Conservation (phyloP, 2,113 vertebrate genomes). For the Forbesichthys papilliferus region DNA sequence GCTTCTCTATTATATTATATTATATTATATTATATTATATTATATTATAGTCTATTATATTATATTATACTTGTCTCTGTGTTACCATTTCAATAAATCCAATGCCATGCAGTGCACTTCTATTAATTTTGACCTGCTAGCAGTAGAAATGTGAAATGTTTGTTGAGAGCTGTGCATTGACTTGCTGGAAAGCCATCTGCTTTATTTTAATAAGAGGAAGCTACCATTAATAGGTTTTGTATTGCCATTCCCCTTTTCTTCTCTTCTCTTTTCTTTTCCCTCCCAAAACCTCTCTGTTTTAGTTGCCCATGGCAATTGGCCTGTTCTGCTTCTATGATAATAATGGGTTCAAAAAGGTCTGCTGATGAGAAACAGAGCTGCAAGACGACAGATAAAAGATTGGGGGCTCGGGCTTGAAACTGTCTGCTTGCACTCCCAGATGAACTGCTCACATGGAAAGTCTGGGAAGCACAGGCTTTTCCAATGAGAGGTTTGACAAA, state of each 20-base stretch:
- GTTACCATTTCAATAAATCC: constrained; percentile 22
- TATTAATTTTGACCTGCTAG: constrained; percentile 53
- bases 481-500: constrained; percentile 35
- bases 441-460: constrained; percentile 38
- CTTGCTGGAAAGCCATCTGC: constrained; percentile 67
- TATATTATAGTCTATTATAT: not conserved
- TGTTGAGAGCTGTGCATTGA: constrained; percentile 68
- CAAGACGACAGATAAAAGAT: constrained; percentile 54
- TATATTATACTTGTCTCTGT: constrained; percentile 8
- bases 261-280: constrained; percentile 23
- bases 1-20: constrained; percentile 22
- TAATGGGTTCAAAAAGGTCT: constrained; percentile 29
- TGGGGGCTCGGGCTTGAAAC: constrained; percentile 21
- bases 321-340: constrained; percentile 51
- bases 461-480: constrained; percentile 34
- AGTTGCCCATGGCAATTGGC: constrained; percentile 58
- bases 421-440: constrained; percentile 18
- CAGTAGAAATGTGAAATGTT: constrained; percentile 73
- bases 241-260: constrained; percentile 62
- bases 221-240: constrained; percentile 66
- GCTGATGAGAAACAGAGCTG: constrained; percentile 35
- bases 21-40: not conserved
- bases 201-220: constrained; percentile 67
- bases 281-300: constrained; percentile 63
- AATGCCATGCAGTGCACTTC: constrained; percentile 34